These are phyloP conservation scores for Pangasianodon gigas DNA, from an alignment of 2,113 vertebrate genomes.

Conservation along the genomic window DNA sequence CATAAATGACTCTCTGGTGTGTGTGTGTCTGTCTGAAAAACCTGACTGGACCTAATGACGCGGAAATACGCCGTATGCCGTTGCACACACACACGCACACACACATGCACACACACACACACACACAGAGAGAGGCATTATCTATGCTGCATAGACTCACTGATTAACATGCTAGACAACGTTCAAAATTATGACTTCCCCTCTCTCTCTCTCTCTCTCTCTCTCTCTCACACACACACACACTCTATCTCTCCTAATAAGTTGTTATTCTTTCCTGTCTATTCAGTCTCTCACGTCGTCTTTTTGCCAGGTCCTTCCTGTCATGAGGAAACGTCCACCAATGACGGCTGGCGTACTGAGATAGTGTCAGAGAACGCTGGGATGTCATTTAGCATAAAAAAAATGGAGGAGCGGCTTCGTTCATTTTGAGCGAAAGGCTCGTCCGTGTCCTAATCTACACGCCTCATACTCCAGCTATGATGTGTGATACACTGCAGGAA, in stretches of 20 bases:
- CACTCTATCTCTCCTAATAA: slow-evolving; percentile 22
- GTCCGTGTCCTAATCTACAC: slow-evolving; percentile 32
- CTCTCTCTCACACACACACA: background rate
- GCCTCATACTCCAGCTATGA: slow-evolving; percentile 11
- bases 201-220: background rate
- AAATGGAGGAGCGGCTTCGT: slow-evolving; percentile 47
- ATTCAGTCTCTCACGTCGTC: slow-evolving; percentile 21
- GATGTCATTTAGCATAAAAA: slow-evolving; percentile 48
- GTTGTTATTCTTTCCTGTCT: slow-evolving; percentile 6
- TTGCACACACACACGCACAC: slow-evolving; percentile 46
- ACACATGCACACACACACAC: background rate
- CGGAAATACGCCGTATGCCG: slow-evolving; percentile 91
- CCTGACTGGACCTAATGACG: slow-evolving; percentile 95
- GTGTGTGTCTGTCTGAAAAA: slow-evolving; percentile 84
- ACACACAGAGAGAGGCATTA: slow-evolving; percentile 83
- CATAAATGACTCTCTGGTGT: slow-evolving; percentile 94
- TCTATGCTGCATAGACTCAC: slow-evolving; percentile 73
- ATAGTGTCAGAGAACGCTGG: slow-evolving; percentile 44
- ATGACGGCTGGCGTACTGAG: slow-evolving; percentile 39
- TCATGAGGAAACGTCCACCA: slow-evolving; percentile 50
- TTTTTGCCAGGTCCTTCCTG: slow-evolving; percentile 41
- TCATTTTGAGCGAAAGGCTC: slow-evolving; percentile 33
- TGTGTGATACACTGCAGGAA: slow-evolving; percentile 4
- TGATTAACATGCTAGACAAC: slow-evolving; percentile 75
- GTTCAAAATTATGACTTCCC: slow-evolving; percentile 40